A percentile compares a stretch with the other conserved stretches of the same genome.
Conservation (phyloP, 2,797 vertebrate genomes). For the Enteromius afrohamiltoni region DNA sequence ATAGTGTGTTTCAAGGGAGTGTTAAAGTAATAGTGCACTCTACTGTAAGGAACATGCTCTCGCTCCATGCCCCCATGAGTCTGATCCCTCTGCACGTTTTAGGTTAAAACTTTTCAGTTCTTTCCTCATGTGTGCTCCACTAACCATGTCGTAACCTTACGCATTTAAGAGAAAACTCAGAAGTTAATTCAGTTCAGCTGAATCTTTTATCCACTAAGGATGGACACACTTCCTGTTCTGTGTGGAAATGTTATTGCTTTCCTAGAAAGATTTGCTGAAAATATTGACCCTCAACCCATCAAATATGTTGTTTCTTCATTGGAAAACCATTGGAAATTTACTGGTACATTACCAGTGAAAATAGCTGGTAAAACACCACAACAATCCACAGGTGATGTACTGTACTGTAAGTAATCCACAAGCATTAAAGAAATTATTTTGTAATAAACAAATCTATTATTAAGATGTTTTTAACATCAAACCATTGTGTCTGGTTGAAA, state of each 20-base stretch:
- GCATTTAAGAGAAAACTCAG: neutral
- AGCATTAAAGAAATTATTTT: too few species aligned
- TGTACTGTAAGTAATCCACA: neutral
- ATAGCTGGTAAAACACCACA: neutral
- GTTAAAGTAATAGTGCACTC: conserved; percentile 20
- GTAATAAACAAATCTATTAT: too few species aligned
- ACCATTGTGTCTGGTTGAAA: too few species aligned
- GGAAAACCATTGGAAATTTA: neutral
- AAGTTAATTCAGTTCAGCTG: neutral
- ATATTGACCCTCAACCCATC: neutral
- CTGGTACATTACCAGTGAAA: neutral
- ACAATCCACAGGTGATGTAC: neutral
- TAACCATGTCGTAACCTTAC: neutral
- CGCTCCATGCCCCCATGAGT: neutral
- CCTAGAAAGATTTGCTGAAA: neutral
- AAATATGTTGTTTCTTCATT: neutral
- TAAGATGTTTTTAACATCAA: too few species aligned
- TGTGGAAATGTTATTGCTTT: neutral
- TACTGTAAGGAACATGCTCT: neutral
- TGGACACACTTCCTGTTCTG: neutral
- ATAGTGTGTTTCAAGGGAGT: conserved; percentile 13
- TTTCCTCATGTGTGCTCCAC: neutral
- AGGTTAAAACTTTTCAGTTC: conserved; percentile 2
- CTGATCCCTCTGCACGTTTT: conserved; percentile 10
- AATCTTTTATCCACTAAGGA: neutral